Conservation (phyloP, 2,797 vertebrate species). For the Channa striata region DNA sequence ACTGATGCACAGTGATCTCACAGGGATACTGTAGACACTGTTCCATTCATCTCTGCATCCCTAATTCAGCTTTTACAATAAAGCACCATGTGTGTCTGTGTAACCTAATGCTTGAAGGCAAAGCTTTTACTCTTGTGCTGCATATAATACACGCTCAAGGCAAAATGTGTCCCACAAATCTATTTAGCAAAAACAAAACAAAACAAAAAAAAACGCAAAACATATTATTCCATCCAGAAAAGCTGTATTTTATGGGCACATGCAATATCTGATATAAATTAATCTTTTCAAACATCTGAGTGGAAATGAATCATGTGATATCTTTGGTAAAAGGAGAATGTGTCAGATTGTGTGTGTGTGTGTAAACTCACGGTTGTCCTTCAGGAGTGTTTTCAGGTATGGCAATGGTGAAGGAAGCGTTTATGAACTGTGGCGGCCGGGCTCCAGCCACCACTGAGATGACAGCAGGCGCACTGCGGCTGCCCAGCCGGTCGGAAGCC, state of each 20-base stretch:
- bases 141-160: constrained; percentile 21
- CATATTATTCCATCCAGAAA: background rate
- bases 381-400: constrained; percentile 86
- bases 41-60: constrained; percentile 15
- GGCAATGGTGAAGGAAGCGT: constrained; percentile 83
- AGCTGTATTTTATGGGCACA: background rate
- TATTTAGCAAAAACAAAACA: background rate
- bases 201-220: no score
- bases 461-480: constrained; percentile 82
- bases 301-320: background rate
- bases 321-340: background rate
- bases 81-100: background rate
- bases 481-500: constrained; percentile 87
- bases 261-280: background rate
- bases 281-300: background rate
- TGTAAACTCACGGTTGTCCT: constrained; percentile 86
- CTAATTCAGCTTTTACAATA: constrained; percentile 3
- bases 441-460: constrained; percentile 88
- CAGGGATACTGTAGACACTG: background rate
- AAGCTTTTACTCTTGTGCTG: constrained; percentile 3
- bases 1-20: constrained; percentile 6
- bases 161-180: constrained; percentile 9
- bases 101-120: constrained; percentile 24
- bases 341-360: background rate
- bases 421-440: constrained; percentile 89